phyloP scores from a whole-genome alignment of 2,113 vertebrate species.

The Catharus fuscescens region DNA sequence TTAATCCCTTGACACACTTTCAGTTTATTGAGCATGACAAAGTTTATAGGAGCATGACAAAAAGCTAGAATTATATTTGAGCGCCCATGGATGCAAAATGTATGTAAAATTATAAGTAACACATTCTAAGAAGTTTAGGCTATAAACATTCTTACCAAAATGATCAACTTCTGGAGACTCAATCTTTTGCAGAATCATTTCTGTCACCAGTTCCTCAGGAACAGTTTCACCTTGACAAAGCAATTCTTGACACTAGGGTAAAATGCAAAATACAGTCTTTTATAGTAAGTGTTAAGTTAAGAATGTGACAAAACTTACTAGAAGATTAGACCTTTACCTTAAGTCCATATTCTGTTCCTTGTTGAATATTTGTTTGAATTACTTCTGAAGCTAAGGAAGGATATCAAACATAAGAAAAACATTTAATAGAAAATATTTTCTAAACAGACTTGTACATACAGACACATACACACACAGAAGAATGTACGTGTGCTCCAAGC shows the following conservation, averaged over 20 bases:
- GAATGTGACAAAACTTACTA: neutral
- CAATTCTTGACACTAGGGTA: constrained; percentile 76
- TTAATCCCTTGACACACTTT: neutral
- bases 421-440: neutral
- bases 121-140: neutral
- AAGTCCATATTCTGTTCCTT: constrained; percentile 76
- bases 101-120: neutral
- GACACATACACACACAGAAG: neutral
- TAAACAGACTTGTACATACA: neutral
- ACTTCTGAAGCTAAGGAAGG: constrained; percentile 82
- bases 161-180: constrained; percentile 86
- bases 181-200: constrained; percentile 83
- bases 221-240: constrained; percentile 81
- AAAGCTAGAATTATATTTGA: neutral
- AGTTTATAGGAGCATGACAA: neutral
- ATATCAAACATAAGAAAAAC: constrained; percentile 30
- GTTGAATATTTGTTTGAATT: constrained; percentile 77
- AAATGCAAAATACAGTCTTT: constrained; percentile 9
- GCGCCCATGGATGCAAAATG: neutral
- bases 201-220: constrained; percentile 82
- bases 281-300: neutral
- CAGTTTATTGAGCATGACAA: neutral
- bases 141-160: constrained; percentile 80
- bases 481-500: neutral
- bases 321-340: constrained; percentile 76